Percentiles rank a stretch among this genome's conserved stretches.
Conservation (phyloP, 2,797 vertebrate species). For the Bufotes viridis region DNA sequence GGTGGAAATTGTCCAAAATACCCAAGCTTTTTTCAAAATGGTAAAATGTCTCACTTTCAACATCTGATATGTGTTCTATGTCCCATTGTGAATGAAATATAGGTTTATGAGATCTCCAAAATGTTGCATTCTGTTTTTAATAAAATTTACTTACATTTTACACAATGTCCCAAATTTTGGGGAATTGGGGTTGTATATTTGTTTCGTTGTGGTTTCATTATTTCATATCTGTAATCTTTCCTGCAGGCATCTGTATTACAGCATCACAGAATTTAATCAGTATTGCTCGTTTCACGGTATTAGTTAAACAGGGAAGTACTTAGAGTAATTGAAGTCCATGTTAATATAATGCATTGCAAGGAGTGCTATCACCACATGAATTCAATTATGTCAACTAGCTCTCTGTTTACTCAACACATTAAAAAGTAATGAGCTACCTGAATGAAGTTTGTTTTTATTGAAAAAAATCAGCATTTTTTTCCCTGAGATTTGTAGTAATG, state of each 20-base stretch:
- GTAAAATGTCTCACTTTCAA: no score
- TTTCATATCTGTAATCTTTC: neutral
- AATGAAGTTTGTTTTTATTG: neutral
- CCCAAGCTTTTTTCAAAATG: no score
- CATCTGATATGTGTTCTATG: no score
- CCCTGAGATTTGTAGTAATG: neutral
- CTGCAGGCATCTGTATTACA: neutral
- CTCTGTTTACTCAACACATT: slow-evolving; percentile 42
- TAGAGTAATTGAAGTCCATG: slow-evolving; percentile 35
- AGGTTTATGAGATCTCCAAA: no score
- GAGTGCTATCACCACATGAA: slow-evolving; percentile 26
- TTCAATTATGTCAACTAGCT: slow-evolving; percentile 25
- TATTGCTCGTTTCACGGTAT: slow-evolving; percentile 21
- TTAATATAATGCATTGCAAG: slow-evolving; percentile 37
- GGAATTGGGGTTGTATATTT: neutral
- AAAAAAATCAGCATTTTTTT: neutral
- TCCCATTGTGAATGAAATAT: no score
- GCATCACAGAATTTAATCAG: slow-evolving; percentile 18
- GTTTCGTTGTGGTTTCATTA: slow-evolving; percentile 5
- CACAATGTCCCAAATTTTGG: no score
- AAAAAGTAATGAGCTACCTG: slow-evolving; percentile 27
- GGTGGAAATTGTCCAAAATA: no score
- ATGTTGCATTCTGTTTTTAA: no score
- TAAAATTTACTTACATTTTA: no score
- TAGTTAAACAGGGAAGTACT: slow-evolving; percentile 23